Evolutionary conservation across 2,888 invertebrate genomes (phyloP), one percentile per base, ranked within the genome.

Genomic region (Smittia sp.): DNA sequence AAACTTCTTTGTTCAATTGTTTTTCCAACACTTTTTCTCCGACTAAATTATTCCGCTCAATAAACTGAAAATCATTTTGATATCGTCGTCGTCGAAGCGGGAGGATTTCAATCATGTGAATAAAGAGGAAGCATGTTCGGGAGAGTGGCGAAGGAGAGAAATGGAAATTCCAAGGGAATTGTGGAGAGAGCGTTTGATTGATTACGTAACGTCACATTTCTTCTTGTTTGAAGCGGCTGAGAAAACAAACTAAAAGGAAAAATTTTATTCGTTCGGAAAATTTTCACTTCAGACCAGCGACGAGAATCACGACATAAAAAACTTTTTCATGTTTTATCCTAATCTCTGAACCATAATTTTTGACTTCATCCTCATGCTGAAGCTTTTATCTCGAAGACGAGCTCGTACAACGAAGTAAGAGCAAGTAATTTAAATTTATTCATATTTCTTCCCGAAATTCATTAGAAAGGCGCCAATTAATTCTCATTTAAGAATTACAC

Each of bases 341-440:
- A 68, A 68, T 68, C 68, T 68, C 2, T 46, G 68, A 66, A 66
- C 66, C 66, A 20, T 66, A 46, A 52, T 68, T 39, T 68, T 46
- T 15, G 13, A 6, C 58, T 39, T 46, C n/a, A n/a, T 18, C n/a
- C 52, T 18, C 52, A 32, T 32, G 32, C 3, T 9, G 9, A 9
- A 32, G 9, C 32, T 2, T 58, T 58, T 58, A 1, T 58, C 7
- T n/a, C 6, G n/a, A 46, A 7, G 58, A 7, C 18, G 24, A 58
- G 24, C 20, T 7, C 22, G 22, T 15, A 7, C 39, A 7, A 7
- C 39, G 39, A n/a, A 46, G 46, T 3, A 13, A 58, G 2, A 46
- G 18, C 15, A 15, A 20, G 24, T 58, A 58, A 58, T 58, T 58
- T 3, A 58, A 58, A 58, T 58, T 58, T 58, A 58, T 58, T 58